A percentile compares a stretch with the other conserved stretches of the same genome.
phyloP scores from a whole-genome alignment of 1,140 invertebrate genomes.

The Coboldia fuscipes region DNA sequence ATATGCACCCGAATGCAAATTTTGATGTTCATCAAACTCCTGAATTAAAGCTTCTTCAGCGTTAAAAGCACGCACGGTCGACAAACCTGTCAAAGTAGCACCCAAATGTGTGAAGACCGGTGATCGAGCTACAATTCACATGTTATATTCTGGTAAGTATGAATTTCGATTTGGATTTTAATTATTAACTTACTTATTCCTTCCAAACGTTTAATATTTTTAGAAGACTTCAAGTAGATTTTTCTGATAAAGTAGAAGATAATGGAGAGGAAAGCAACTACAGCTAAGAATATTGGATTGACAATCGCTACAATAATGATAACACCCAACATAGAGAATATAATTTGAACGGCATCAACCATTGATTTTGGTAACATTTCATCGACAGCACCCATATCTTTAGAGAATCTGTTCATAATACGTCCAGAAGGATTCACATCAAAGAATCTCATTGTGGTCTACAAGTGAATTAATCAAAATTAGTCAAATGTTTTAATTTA shows the following conservation, averaged over 20 bases:
- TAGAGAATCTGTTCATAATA: slow-evolving; percentile 48
- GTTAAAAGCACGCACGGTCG: slow-evolving; percentile 43
- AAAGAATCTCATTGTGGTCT: slow-evolving; percentile 47
- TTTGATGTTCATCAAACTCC: slow-evolving; percentile 29
- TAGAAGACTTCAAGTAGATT: slow-evolving; percentile 57
- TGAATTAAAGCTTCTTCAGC: slow-evolving; percentile 34
- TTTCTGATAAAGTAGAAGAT: slow-evolving; percentile 47
- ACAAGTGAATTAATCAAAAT: slow-evolving; percentile 34
- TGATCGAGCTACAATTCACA: slow-evolving; percentile 32
- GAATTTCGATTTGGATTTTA: not conserved
- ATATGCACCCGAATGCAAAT: slow-evolving; percentile 44
- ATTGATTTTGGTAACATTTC: slow-evolving; percentile 57
- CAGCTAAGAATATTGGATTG: slow-evolving; percentile 44
- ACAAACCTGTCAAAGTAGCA: slow-evolving; percentile 41
- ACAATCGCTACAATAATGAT: slow-evolving; percentile 40
- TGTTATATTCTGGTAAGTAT: not conserved
- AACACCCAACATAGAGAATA: slow-evolving; percentile 33
- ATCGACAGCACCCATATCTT: slow-evolving; percentile 59
- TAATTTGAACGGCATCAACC: slow-evolving; percentile 51
- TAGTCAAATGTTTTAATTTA: slow-evolving; percentile 30
- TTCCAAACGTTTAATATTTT: slow-evolving; percentile 66
- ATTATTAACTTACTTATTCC: slow-evolving; percentile 42
- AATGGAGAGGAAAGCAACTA: slow-evolving; percentile 39
- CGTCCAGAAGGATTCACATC: slow-evolving; percentile 46
- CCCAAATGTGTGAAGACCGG: slow-evolving; percentile 55